Evolutionary conservation across 2,888 invertebrate species (phyloP).

Genomic region (Agrilus biguttatus): DNA sequence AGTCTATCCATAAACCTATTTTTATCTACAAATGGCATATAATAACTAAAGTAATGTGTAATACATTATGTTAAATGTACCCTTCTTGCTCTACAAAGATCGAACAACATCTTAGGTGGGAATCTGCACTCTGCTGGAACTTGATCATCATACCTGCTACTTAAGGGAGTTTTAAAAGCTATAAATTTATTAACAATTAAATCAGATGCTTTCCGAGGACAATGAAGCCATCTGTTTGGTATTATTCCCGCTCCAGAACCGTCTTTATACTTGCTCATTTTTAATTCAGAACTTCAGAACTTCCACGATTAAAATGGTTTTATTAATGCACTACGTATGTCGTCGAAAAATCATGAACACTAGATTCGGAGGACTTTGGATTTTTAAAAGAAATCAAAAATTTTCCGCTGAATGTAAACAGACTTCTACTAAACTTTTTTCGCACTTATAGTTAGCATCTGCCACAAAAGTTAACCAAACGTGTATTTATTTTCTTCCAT

Average conservation of each 20-base stretch:
- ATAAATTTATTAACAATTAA: constrained; percentile 74
- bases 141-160: constrained; percentile 64
- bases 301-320: neutral
- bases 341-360: too few relatives aligned
- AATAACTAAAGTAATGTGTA: constrained; percentile 1
- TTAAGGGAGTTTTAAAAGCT: constrained; percentile 90
- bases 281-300: too few relatives aligned
- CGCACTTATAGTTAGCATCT: too few relatives aligned
- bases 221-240: constrained; percentile 76
- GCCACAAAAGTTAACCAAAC: too few relatives aligned
- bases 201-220: constrained; percentile 65
- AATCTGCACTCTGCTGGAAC: constrained; percentile 76
- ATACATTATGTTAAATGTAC: constrained; percentile 30
- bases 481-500: too few relatives aligned
- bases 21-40: constrained; percentile 46
- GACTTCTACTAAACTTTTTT: too few relatives aligned
- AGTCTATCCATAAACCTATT: constrained; percentile 89
- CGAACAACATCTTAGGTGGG: constrained; percentile 75
- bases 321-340: neutral
- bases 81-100: constrained; percentile 60
- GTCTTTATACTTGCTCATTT: constrained; percentile 19
- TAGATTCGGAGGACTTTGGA: too few relatives aligned
- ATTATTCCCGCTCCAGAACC: constrained; percentile 57
- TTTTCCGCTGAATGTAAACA: too few relatives aligned
- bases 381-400: too few relatives aligned